Percentiles rank a stretch among this genome's conserved stretches.
Conservation (phyloP, 1,140 invertebrate genomes). For the Lucilia sericata region DNA sequence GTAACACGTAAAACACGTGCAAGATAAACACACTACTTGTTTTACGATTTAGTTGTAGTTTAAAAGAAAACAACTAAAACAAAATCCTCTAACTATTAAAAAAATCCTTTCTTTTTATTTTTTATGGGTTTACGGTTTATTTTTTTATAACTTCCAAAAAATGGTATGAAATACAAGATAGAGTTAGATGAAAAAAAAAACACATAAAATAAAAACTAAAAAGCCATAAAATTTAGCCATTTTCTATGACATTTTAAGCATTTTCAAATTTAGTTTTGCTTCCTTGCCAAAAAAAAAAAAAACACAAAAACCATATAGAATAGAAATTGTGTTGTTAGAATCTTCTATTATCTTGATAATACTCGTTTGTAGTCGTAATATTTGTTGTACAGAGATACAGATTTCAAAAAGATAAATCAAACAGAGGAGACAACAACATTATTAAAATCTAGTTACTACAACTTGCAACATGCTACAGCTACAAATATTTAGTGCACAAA, state of each 20-base stretch:
- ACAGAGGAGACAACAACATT: constrained; percentile 28
- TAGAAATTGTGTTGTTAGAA: constrained; percentile 18
- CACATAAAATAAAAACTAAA: neutral
- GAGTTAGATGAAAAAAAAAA: neutral
- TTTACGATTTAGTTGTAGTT: constrained; percentile 22
- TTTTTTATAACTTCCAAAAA: neutral
- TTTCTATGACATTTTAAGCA: constrained; percentile 24
- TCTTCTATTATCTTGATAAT: constrained; percentile 6
- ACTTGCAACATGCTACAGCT: neutral
- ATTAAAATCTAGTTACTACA: constrained; percentile 5
- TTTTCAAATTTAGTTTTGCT: constrained; percentile 24
- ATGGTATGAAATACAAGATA: no score
- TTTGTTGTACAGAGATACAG: neutral
- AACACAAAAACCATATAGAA: neutral
- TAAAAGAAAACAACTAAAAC: neutral
- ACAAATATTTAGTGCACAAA: no score
- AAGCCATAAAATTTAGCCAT: constrained; percentile 27
- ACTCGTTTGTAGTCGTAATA: neutral
- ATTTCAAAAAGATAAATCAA: constrained; percentile 27
- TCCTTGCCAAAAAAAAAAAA: constrained; percentile 10
- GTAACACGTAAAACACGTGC: constrained; percentile 21
- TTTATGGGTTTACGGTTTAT: constrained; percentile 5
- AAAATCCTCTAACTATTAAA: neutral
- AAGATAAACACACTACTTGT: constrained; percentile 5
- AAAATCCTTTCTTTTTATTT: neutral